These are phyloP conservation scores for Drosophila setifemur DNA, from an alignment of 1,140 invertebrate genomes.

Conservation along the genomic window DNA sequence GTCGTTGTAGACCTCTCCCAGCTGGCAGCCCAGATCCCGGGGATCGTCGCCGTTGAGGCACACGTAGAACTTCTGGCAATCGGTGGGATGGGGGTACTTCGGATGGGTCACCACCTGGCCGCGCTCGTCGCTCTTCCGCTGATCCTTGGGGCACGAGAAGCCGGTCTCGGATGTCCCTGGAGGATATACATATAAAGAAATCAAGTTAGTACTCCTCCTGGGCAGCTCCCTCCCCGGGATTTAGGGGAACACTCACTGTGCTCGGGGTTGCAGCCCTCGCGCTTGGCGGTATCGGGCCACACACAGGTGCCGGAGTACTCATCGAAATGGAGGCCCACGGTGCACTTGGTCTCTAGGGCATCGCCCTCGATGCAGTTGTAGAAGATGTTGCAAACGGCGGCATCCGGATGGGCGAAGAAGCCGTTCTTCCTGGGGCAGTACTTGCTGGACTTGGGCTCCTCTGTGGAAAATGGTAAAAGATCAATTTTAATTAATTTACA, in stretches of 20 bases:
- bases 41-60: constrained; percentile 93
- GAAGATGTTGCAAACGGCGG: constrained; percentile 91
- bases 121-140: constrained; percentile 85
- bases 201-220: background rate
- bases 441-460: constrained; percentile 88
- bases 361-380: constrained; percentile 95
- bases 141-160: constrained; percentile 91
- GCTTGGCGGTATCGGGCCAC: constrained; percentile 91
- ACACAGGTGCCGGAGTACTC: constrained; percentile 92
- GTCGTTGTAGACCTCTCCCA: constrained; percentile 94
- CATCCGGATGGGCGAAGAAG: constrained; percentile 93
- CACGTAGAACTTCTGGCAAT: constrained; percentile 93
- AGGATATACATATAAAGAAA: background rate
- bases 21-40: constrained; percentile 91
- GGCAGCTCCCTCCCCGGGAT: too few relatives aligned
- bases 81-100: constrained; percentile 92
- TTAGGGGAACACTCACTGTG: constrained; percentile 40
- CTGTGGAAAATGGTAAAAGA: constrained; percentile 85
- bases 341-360: constrained; percentile 90
- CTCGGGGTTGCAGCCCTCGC: constrained; percentile 86
- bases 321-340: constrained; percentile 93
- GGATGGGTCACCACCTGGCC: constrained; percentile 91
- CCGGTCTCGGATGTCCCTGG: constrained; percentile 89
- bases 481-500: background rate
- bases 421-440: constrained; percentile 92